Base-by-base conservation (phyloP, 1,140 invertebrate genomes). In the Rhyacophila brunnea region DNA sequence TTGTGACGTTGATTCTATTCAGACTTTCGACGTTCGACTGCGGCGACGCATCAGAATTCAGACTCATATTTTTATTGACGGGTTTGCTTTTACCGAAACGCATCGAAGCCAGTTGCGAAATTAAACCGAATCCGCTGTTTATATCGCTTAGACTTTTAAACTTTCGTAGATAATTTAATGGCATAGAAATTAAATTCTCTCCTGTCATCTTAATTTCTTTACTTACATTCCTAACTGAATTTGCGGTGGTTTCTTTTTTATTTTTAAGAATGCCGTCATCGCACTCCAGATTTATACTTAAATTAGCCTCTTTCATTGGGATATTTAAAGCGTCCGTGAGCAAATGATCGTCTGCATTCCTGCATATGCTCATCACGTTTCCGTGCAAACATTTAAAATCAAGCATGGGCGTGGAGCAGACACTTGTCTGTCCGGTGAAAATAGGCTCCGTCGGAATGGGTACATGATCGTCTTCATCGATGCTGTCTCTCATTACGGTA, bases 391-490 rank as follows among this genome's bases (percentile, higher is more conserved):
- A 78, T 68, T 88, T 86, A 47, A 85, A 84, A 65, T 90, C 88
- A 5, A 86, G 83, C 75, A 89, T 81, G 0, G 88, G 87, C 0
- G 87, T 90, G 0, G 86, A 87, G 64, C 86, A 89, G 1, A 89
- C 83, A 58, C 87, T 89, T 1, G 85, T 85, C 56, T 83, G 81
- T 17, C 83, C 82, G 13, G 81, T 81, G 62, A 83, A 84, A n/a
- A 81, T 74, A 1, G 74, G 73, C n/a, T 20, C 43, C 17, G 14
- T 9, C 67, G 71, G 74, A 14, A 66, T 68, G 40, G 48, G 19
- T 49, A 75, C 75, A 50, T 74, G 71, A 51, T 71, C 71, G 0
- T 65, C 65, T 38, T 78, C 75, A 68, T 83, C 81, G 0, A 82
- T 80, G 18, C 82, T 52, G 0, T 81, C 81, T 66, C 75, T 77